A percentile compares a stretch with the other conserved stretches of the same genome.
Evolutionary conservation across 2,113 vertebrate species (phyloP).

Genomic region (Jacana jacana): DNA sequence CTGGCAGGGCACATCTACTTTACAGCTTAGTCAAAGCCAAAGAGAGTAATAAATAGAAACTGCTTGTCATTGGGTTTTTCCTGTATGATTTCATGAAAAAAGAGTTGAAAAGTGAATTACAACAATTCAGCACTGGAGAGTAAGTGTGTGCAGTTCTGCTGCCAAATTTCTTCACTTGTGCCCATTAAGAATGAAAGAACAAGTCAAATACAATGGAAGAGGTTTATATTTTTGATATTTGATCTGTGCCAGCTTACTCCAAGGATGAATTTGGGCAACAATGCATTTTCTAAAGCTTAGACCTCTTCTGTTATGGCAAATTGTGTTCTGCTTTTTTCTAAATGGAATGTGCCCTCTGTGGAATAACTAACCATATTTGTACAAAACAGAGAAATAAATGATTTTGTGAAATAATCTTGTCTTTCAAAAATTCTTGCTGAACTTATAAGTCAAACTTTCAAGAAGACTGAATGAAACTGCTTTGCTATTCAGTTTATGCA

Average conservation of each 20-base stretch:
- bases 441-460: neutral
- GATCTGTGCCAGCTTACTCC: neutral
- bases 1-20: neutral
- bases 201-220: neutral
- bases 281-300: neutral
- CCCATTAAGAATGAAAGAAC: neutral
- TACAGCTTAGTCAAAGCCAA: neutral
- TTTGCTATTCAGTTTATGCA: neutral
- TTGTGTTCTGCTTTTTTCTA: neutral
- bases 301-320: neutral
- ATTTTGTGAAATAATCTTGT: constrained; percentile 15
- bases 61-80: neutral
- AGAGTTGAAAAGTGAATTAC: neutral
- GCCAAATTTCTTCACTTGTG: neutral
- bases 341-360: neutral
- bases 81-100: neutral
- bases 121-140: neutral
- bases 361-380: neutral
- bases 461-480: neutral
- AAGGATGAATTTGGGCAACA: neutral
- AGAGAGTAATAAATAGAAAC: neutral
- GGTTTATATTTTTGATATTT: constrained; percentile 20
- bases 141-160: neutral
- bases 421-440: constrained; percentile 12
- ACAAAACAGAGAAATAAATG: neutral